Evolutionary conservation across 2,797 vertebrate genomes (phyloP).

Genomic region (Scolopax bukidnonensis): DNA sequence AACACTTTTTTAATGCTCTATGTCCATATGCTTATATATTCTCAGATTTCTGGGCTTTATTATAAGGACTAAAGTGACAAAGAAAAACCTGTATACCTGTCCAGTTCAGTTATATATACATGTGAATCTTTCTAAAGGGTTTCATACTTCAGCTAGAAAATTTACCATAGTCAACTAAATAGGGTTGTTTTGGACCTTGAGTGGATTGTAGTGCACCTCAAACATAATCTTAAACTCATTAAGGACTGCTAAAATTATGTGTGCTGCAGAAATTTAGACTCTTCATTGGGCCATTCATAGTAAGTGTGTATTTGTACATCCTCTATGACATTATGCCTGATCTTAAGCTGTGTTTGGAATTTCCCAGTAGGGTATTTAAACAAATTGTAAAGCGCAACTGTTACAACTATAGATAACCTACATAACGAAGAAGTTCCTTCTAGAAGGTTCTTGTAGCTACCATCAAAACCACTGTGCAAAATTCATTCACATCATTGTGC

Average conservation of each 20-base stretch:
- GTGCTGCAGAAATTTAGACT: neutral
- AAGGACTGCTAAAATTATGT: neutral
- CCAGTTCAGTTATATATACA: neutral
- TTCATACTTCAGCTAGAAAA: neutral
- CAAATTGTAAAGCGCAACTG: neutral
- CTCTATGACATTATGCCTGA: neutral
- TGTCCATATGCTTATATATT: neutral
- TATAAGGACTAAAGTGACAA: neutral
- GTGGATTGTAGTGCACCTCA: neutral
- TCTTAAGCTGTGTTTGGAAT: neutral
- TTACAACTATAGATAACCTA: neutral
- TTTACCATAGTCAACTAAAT: neutral
- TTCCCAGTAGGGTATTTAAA: neutral
- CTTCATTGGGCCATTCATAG: neutral
- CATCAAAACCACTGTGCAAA: neutral
- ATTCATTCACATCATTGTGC: neutral
- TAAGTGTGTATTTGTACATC: neutral
- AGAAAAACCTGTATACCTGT: neutral
- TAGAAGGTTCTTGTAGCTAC: neutral
- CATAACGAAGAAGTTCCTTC: neutral
- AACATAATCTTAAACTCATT: neutral
- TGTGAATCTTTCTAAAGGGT: neutral
- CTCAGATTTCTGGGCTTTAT: neutral
- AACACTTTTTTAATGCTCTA: neutral
- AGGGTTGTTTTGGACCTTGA: neutral